phyloP scores from a whole-genome alignment of 2,113 vertebrate species.

The Rhegmatorhina hoffmannsi region DNA sequence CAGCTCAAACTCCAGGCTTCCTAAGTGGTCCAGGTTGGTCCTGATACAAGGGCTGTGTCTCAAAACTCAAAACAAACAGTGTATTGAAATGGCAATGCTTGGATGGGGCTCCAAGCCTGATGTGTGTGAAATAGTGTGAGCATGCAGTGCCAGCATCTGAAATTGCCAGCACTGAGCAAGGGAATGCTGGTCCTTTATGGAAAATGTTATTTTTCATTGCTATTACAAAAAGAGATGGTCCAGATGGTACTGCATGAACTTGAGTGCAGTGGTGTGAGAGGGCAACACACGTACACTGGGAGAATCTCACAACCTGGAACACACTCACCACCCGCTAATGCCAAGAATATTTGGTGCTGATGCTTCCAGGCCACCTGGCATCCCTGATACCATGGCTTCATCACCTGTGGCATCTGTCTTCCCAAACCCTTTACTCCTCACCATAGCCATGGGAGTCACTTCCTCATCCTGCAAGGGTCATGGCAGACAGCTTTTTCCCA shows the following conservation, averaged over 20 bases:
- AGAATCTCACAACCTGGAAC: not conserved
- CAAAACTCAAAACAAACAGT: not conserved
- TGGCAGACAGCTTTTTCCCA: not conserved
- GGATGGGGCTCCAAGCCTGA: not conserved
- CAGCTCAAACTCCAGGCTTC: not conserved
- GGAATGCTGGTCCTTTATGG: not conserved
- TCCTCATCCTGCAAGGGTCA: not conserved
- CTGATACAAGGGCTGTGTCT: not conserved
- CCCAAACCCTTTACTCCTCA: not conserved
- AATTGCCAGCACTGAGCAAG: not conserved
- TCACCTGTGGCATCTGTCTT: not conserved
- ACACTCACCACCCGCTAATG: not conserved
- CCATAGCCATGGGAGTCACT: not conserved
- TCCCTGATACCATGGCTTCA: not conserved
- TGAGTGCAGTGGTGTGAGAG: not conserved
- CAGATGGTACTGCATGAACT: not conserved
- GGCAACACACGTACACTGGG: accelerated
- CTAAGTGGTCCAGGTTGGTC: not conserved
- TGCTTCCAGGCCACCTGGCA: not conserved
- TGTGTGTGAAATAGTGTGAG: not conserved
- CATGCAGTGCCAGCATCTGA: not conserved
- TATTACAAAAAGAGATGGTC: not conserved
- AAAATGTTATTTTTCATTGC: not conserved
- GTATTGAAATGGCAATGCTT: not conserved
- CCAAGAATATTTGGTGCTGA: not conserved